phyloP scores from a whole-genome alignment of 2,888 invertebrate species.

The Trissolcus brochymenae region DNA sequence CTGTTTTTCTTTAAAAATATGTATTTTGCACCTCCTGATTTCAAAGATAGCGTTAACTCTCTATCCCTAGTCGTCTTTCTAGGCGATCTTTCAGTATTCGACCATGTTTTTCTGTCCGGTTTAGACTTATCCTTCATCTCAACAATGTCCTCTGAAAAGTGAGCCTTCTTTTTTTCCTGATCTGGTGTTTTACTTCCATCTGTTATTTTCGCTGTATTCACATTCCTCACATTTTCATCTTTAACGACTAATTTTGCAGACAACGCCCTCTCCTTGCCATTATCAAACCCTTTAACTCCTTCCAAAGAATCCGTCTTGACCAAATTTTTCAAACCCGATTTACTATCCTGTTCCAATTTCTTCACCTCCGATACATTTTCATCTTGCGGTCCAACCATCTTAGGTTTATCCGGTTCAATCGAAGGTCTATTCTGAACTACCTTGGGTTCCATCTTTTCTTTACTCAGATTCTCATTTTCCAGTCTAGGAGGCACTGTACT shows the following conservation, averaged over 20 bases:
- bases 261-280: constrained; percentile 68
- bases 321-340: constrained; percentile 1
- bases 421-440: neutral
- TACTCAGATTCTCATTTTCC: neutral
- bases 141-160: constrained; percentile 54
- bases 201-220: constrained; percentile 3
- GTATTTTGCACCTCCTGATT: constrained; percentile 25
- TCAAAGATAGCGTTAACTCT: constrained; percentile 36
- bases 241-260: constrained; percentile 58
- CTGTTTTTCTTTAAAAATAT: neutral
- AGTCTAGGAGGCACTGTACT: neutral
- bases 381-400: neutral
- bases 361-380: neutral
- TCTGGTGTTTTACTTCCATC: constrained; percentile 34
- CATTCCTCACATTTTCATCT: constrained; percentile 30
- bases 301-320: constrained; percentile 53
- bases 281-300: constrained; percentile 69
- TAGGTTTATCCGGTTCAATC: neutral
- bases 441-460: constrained; percentile 9
- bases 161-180: constrained; percentile 59
- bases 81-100: constrained; percentile 29
- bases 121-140: constrained; percentile 31
- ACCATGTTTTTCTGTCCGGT: constrained; percentile 45
- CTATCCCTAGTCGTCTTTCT: constrained; percentile 27
- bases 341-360: neutral